Evolutionary conservation across 2,113 vertebrate species (phyloP).

Genomic region (Sprattus sprattus): DNA sequence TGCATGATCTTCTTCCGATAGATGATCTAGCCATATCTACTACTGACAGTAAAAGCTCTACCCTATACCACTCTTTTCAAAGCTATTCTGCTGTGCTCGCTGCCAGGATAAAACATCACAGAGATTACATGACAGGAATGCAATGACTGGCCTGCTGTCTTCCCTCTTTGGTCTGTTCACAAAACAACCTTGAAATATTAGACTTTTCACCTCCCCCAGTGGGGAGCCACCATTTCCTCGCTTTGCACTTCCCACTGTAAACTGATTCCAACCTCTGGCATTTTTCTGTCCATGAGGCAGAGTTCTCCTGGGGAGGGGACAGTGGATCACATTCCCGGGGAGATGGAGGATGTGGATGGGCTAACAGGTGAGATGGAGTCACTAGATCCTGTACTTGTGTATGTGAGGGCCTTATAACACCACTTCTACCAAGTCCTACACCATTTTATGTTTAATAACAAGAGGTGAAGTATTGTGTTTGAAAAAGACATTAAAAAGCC

Average conservation of each 20-base stretch:
- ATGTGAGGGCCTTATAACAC: too few species aligned
- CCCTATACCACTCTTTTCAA: neutral
- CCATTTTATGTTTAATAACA: neutral
- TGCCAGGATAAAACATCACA: neutral
- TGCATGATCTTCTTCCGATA: neutral
- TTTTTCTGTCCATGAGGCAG: conserved; percentile 35
- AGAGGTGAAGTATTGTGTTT: neutral
- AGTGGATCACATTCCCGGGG: conserved; percentile 38
- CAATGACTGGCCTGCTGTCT: neutral
- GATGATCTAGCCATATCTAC: neutral
- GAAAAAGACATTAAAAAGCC: neutral
- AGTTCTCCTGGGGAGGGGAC: conserved; percentile 5
- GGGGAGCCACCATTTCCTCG: conserved; percentile 37
- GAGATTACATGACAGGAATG: conserved; percentile 1
- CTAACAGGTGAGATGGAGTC: neutral
- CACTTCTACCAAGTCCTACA: neutral
- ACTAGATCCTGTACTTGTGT: neutral
- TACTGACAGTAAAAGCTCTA: neutral
- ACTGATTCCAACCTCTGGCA: conserved; percentile 46
- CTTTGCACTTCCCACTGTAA: conserved; percentile 40
- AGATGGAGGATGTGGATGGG: neutral
- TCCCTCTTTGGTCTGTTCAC: neutral
- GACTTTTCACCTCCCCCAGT: conserved; percentile 28
- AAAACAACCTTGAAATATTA: conserved; percentile 45
- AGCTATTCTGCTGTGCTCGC: neutral